Evolutionary conservation across 2,888 invertebrate species (phyloP).

Genomic region (Epirrhoe alternata): DNA sequence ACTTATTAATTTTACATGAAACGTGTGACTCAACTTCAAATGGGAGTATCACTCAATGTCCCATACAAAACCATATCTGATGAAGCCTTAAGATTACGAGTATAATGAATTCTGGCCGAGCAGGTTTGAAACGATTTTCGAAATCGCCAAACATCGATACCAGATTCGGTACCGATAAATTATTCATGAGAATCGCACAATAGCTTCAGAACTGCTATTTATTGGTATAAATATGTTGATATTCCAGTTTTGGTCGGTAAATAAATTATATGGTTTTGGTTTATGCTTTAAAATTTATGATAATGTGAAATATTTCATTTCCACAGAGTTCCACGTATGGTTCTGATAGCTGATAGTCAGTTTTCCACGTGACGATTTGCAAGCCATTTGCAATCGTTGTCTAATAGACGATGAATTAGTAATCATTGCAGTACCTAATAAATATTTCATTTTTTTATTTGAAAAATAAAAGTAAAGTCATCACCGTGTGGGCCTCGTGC

Average conservation of each 20-base stretch:
- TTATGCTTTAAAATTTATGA: slow-evolving; percentile 3
- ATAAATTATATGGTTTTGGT: slow-evolving; percentile 31
- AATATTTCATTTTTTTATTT: no score
- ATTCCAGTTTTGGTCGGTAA: slow-evolving; percentile 44
- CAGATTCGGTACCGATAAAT: slow-evolving; percentile 71
- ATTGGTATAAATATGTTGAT: slow-evolving; percentile 57
- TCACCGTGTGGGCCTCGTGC: neutral
- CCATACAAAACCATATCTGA: slow-evolving; percentile 47
- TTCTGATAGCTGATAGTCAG: neutral
- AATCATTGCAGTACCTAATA: no score
- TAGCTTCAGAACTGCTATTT: slow-evolving; percentile 70
- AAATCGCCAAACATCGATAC: slow-evolving; percentile 76
- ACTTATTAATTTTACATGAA: slow-evolving; percentile 18
- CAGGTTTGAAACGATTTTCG: slow-evolving; percentile 72
- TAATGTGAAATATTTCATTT: slow-evolving; percentile 4
- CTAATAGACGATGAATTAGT: no score
- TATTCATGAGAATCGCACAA: slow-evolving; percentile 76
- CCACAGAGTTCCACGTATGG: neutral
- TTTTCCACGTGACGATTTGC: neutral
- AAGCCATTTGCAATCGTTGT: no score
- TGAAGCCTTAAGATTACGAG: slow-evolving; percentile 35
- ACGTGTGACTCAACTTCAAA: slow-evolving; percentile 40
- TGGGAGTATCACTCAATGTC: slow-evolving; percentile 48
- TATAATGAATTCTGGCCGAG: slow-evolving; percentile 54
- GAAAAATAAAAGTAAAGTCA: neutral